phyloP scores from a whole-genome alignment of 2,888 invertebrate species.

The Seira sanloemensis region DNA sequence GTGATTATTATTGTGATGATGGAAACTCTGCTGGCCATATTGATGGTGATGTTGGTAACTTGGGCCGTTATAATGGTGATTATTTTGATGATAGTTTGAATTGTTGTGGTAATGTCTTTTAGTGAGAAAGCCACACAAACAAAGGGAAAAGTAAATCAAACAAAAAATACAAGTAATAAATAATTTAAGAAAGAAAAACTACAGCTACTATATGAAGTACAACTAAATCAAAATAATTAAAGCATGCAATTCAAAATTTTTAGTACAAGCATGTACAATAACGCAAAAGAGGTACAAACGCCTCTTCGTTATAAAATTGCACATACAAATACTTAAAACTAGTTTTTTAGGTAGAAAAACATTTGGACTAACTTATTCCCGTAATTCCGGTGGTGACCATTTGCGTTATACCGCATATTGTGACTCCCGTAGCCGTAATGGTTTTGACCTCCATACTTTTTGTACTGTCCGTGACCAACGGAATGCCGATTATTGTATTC shows the following conservation, averaged over 20 bases:
- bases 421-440: constrained; percentile 45
- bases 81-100: constrained; percentile 54
- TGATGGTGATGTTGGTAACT: constrained; percentile 58
- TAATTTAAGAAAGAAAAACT: constrained; percentile 9
- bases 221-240: not conserved
- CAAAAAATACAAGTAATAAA: constrained; percentile 35
- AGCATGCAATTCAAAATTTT: too few relatives aligned
- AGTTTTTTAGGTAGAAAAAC: too few relatives aligned
- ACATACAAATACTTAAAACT: not conserved
- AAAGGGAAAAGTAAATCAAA: constrained; percentile 44
- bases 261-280: too few relatives aligned
- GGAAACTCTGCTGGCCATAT: constrained; percentile 58
- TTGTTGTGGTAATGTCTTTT: constrained; percentile 47
- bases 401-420: constrained; percentile 47
- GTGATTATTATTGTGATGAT: constrained; percentile 39
- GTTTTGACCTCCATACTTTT: constrained; percentile 38
- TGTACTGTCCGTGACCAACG: constrained; percentile 42
- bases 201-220: not conserved
- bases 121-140: constrained; percentile 21
- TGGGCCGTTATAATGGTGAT: constrained; percentile 51
- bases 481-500: constrained; percentile 49
- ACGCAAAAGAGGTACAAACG: too few relatives aligned
- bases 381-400: constrained; percentile 54
- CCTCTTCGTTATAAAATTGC: not conserved
- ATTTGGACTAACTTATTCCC: constrained; percentile 61